Base-by-base conservation (phyloP, 1,140 invertebrate species). In the Onthophagus taurus region DNA sequence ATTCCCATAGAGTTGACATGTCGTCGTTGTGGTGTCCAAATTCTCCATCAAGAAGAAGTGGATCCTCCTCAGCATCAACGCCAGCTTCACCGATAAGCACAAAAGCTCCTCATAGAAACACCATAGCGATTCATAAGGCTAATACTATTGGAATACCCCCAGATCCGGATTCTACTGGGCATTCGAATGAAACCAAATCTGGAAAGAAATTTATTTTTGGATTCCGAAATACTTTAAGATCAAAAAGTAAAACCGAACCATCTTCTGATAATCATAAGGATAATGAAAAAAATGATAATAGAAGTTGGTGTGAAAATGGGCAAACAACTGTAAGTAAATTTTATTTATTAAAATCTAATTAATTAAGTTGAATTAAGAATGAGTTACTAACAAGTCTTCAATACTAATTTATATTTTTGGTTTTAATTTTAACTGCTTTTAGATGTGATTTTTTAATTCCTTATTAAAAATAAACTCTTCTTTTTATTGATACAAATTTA, bases 91-190 rank as follows among this genome's bases (percentile, higher is more conserved):
- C 45, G 8, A 57, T 44, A 35, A 36, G 34, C 29, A 34, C 36
- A 33, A 63, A 64, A 44, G n/a, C n/a, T n/a, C 53, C 60, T 17
- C 53, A 54, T 30, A 54, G 55, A 42, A 63, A 60, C 55, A 52
- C 55, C 33, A 24, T 48, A 20, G 47, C 53, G 5, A 54, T 62
- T n/a, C 60, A 65, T 33, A 81, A 81, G 66, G 75, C 70, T 56
- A 79, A 72, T 64, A 80, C 67, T 12, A 72, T 75, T 56, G 70
- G 72, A 49, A 66, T 74, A 48, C 72, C 72, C 4, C 61, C 69
- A 16, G 63, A 62, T 12, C 56, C 62, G 18, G 63, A 61, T 24
- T 34, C 64, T 6, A 53, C 33, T 34, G 38, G 47, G 16, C 44
- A 42, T 36, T 46, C 47, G 17, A 42, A 18, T 52, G 14, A 58